Evolutionary conservation across 2,797 vertebrate genomes (phyloP), one percentile per base, ranked within the genome.

Genomic region (Potorous gilbertii): DNA sequence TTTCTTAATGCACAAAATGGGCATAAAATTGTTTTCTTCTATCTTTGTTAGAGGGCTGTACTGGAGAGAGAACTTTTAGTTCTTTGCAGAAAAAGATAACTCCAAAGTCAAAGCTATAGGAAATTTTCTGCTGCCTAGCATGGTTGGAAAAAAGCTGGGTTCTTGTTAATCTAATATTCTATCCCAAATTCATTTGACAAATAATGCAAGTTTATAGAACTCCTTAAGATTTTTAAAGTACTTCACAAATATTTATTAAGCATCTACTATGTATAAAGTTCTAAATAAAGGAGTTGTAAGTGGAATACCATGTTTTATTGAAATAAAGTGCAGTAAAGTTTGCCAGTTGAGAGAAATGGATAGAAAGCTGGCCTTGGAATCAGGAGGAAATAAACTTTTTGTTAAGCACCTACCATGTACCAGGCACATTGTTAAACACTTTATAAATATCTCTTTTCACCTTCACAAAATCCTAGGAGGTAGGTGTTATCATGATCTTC

Each of bases 161-260:
- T 57, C 54, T 91, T 1, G 54, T 93, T 94, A 57, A 74, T 91
- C 55, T 95, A 52, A 54, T 93, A 94, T 93, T 93, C 91, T 12
- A 12, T 27, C 28, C 2, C 40, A 87, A 87, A 87, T 87, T 87
- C 21, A 50, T 87, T 87, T 18, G 6, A 66, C 62, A 74, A 74
- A 74, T 74, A 50, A 46, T 14, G 8, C 40, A 87, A 50, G 31
- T 87, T 87, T 46, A 87, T 24, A 87, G 9, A 87, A 46, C 40
- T 46, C 62, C 62, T 74, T 74, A 6, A 87, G 31, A 10, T 27
- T 87, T 87, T 81, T 21, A 74, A n/a, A 87, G 10, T 87, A 11
- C 10, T 46, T 87, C 9, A 27, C 74, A 87, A 46, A 87, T 87
- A 87, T 87, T 87, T 87, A 50, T 87, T 46, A 87, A 87, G 31